These are phyloP conservation scores for Dicyrtomina minuta DNA, from an alignment of 2,888 invertebrate species.

Conservation along the genomic window DNA sequence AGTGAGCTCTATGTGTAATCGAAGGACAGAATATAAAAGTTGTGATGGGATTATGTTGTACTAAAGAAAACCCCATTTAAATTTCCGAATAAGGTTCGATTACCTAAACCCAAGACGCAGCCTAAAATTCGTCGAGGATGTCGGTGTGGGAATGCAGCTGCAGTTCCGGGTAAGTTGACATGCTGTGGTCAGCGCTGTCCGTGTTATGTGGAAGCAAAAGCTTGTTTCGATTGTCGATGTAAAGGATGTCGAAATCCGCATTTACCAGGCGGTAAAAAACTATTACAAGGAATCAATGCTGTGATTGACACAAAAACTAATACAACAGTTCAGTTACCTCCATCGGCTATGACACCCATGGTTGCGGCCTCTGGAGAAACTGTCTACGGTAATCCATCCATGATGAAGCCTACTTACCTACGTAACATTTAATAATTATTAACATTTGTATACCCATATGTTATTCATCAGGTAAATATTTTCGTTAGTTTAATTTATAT, in stretches of 20 bases:
- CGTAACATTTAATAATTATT: background rate
- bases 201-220: conserved; percentile 86
- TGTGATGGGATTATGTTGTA: background rate
- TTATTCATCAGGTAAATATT: background rate
- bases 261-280: conserved; percentile 77
- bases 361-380: conserved; percentile 8
- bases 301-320: conserved; percentile 45
- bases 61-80: conserved; percentile 2
- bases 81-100: conserved; percentile 21
- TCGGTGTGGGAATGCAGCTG: conserved; percentile 86
- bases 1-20: background rate
- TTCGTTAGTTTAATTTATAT: too few species aligned
- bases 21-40: background rate
- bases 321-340: conserved; percentile 32
- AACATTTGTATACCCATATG: background rate
- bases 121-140: conserved; percentile 63
- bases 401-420: too few species aligned
- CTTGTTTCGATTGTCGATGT: conserved; percentile 87
- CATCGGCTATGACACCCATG: conserved; percentile 5
- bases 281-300: conserved; percentile 45
- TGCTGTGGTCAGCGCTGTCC: conserved; percentile 93
- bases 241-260: conserved; percentile 91
- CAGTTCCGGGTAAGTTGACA: conserved; percentile 83
- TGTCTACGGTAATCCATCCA: conserved; percentile 14
- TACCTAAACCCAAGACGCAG: conserved; percentile 31